phyloP scores from a whole-genome alignment of 2,888 invertebrate genomes.

The Lymantria dispar region DNA sequence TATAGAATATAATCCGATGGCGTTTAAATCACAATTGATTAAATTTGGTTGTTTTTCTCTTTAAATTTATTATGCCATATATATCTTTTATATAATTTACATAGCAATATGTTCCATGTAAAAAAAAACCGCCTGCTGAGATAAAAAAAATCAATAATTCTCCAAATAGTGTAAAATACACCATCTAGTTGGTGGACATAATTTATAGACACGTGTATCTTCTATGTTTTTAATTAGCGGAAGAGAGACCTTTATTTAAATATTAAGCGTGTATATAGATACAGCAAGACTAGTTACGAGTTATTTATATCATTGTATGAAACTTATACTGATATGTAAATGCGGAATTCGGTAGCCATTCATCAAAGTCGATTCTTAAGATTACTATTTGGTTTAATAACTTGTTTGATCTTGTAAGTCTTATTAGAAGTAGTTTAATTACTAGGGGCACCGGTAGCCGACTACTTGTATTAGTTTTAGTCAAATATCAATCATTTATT shows the following conservation, averaged over 20 bases:
- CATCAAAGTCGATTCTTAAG: constrained; percentile 34
- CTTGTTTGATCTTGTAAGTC: constrained; percentile 19
- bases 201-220: background rate
- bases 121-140: background rate
- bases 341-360: constrained; percentile 23
- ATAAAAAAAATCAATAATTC: background rate
- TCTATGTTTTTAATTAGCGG: background rate
- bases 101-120: background rate
- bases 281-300: background rate
- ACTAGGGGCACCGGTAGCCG: constrained; percentile 48
- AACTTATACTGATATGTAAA: constrained; percentile 22
- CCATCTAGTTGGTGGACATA: background rate
- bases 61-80: background rate
- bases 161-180: background rate
- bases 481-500: constrained; percentile 62
- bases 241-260: background rate
- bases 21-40: no score
- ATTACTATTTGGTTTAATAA: constrained; percentile 13
- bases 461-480: constrained; percentile 66
- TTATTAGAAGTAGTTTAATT: constrained; percentile 41
- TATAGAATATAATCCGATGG: no score
- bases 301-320: background rate
- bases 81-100: background rate
- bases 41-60: no score
- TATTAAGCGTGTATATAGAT: background rate